A percentile compares a stretch with the other conserved stretches of the same genome.
Evolutionary conservation across 2,888 invertebrate genomes (phyloP).

Genomic region (Empis livida): DNA sequence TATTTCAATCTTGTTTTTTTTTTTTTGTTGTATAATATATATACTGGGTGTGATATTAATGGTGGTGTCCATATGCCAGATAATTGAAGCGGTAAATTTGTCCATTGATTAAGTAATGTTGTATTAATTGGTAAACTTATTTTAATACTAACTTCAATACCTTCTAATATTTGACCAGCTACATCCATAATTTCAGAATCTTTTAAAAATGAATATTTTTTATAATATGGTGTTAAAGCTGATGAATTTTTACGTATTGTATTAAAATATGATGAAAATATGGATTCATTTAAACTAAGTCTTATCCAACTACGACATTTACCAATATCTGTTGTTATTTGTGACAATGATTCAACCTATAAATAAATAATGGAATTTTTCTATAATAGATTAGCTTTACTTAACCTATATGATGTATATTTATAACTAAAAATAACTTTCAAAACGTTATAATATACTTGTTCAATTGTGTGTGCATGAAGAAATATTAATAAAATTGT

Average conservation of each 20-base stretch:
- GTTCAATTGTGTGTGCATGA: constrained; percentile 77
- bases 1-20: too few species aligned
- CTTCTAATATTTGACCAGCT: constrained; percentile 60
- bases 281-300: constrained; percentile 73
- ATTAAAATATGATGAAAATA: constrained; percentile 74
- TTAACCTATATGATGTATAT: too few species aligned
- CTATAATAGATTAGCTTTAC: too few species aligned
- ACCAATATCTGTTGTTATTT: constrained; percentile 81
- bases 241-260: constrained; percentile 66
- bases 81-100: constrained; percentile 64
- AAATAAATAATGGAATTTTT: constrained; percentile 5
- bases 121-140: constrained; percentile 71
- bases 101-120: constrained; percentile 82
- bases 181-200: constrained; percentile 71
- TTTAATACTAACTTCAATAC: constrained; percentile 57
- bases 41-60: constrained; percentile 56
- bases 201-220: constrained; percentile 64
- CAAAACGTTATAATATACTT: constrained; percentile 25
- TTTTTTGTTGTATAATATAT: too few species aligned
- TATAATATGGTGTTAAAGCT: constrained; percentile 71
- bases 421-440: too few species aligned
- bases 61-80: constrained; percentile 79
- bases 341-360: constrained; percentile 56
- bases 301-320: constrained; percentile 87
- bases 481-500: constrained; percentile 71